Evolutionary conservation across 2,888 invertebrate genomes (phyloP), one percentile per base, ranked within the genome.

Genomic region (Mesochorus sp.): DNA sequence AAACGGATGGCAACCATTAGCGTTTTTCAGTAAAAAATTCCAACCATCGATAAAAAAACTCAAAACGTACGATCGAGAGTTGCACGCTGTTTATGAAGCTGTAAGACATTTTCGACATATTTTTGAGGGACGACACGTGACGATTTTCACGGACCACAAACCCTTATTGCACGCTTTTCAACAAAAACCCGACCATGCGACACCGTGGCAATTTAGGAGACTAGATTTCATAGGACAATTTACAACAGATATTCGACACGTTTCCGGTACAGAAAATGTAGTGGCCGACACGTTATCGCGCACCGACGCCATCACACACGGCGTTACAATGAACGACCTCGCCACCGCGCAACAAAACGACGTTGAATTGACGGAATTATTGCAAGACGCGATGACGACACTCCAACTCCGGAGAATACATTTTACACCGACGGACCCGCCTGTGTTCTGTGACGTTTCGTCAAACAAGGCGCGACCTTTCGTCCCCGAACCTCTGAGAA

Each of bases 1-100:
- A 2, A 61, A 79, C 8, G 19, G 8, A 3, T 55, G 67, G 67
- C 19, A 67, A 6, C 53, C 67, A 0, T 24, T 67, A 2, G 39
- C 26, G 3, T 67, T 37, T 4, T 53, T 55, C 42, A 14, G 12
- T 14, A 3, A 19, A 8, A 59, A 59, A 17, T 37, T 42, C 19
- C 37, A 12, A 14, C 26, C 31, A n/a, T 2, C 1, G 14, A 28
- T 21, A 3, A 2, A 17, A 0, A 53, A 53, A 17, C 12, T 12
- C 53, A 10, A n/a, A 3, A n/a, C 28, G 1, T 53, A 53, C 14
- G 31, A 53, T 31, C 5, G 31, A 12, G 28, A 53, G 10, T 31
- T 53, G 8, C 28, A 10, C 5, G 53, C 28, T 8, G 17, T 53
- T 8, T 53, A 31, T 17, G 26, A 26, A 2, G 31, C 53, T 31